Conservation (phyloP, 2,888 invertebrate species). For the Phyllotreta cruciferae region DNA sequence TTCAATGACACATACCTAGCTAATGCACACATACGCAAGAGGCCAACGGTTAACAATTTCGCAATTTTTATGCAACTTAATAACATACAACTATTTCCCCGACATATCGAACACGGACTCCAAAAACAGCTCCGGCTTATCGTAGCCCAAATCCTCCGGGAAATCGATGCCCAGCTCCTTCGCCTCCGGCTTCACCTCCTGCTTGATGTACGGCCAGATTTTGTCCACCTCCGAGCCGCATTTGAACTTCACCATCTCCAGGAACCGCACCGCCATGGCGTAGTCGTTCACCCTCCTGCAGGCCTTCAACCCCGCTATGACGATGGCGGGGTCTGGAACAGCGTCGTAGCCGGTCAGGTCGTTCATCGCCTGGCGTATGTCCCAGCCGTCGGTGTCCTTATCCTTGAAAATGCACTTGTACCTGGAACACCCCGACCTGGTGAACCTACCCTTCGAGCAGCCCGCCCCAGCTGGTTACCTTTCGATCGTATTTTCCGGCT, state of each 20-base stretch:
- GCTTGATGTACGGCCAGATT: constrained; percentile 86
- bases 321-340: constrained; percentile 67
- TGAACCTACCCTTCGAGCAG: not conserved
- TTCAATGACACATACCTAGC: constrained; percentile 51
- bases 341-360: constrained; percentile 65
- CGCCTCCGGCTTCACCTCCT: constrained; percentile 90
- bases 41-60: no score
- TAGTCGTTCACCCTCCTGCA: constrained; percentile 72
- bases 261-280: constrained; percentile 72
- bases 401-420: constrained; percentile 85
- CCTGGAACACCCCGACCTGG: constrained; percentile 56
- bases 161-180: constrained; percentile 92
- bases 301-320: constrained; percentile 67
- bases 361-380: constrained; percentile 65
- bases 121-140: constrained; percentile 92
- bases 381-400: constrained; percentile 88
- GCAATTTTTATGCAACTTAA: not conserved
- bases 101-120: constrained; percentile 71
- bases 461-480: constrained; percentile 19
- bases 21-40: no score
- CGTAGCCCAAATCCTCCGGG: constrained; percentile 94
- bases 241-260: constrained; percentile 91
- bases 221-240: constrained; percentile 76
- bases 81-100: not conserved
- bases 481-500: constrained; percentile 24